Evolutionary conservation across 2,113 vertebrate species (phyloP).

Genomic region (Lathamus discolor): DNA sequence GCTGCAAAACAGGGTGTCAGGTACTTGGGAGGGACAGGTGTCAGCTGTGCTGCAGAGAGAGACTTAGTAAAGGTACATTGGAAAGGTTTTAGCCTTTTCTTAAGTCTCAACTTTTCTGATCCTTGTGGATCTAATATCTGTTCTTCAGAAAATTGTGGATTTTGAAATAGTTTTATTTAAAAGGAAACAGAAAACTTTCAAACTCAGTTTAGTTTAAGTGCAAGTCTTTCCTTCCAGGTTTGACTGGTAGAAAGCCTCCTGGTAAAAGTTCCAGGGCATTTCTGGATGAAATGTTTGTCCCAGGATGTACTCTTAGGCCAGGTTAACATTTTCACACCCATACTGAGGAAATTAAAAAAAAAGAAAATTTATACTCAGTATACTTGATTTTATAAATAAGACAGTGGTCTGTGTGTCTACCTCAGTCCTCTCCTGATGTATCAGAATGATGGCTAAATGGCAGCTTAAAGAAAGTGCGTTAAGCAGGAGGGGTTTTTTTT

Average conservation of each 20-base stretch:
- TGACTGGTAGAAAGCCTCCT: not conserved
- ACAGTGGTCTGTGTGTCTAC: not conserved
- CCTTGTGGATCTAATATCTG: not conserved
- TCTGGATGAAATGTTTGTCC: not conserved
- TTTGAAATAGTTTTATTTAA: not conserved
- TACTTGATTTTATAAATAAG: not conserved
- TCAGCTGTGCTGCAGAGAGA: fast-evolving
- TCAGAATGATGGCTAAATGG: not conserved
- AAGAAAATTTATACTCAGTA: not conserved
- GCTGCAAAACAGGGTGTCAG: fast-evolving
- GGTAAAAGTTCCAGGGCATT: not conserved
- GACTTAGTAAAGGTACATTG: not conserved
- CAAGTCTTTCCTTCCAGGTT: not conserved
- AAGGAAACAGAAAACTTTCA: not conserved
- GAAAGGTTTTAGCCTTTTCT: not conserved
- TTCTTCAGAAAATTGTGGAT: not conserved
- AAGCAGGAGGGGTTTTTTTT: not conserved
- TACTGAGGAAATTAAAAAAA: not conserved
- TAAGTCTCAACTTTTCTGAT: not conserved
- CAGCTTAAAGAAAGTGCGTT: not conserved
- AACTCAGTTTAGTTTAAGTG: not conserved
- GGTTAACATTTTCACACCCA: not conserved
- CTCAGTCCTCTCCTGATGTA: not conserved
- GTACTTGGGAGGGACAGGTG: too few species aligned
- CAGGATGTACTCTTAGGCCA: not conserved